A percentile compares a stretch with the other conserved stretches of the same genome.
Evolutionary conservation across 2,888 invertebrate genomes (phyloP).

Genomic region (Parnassius smintheus): DNA sequence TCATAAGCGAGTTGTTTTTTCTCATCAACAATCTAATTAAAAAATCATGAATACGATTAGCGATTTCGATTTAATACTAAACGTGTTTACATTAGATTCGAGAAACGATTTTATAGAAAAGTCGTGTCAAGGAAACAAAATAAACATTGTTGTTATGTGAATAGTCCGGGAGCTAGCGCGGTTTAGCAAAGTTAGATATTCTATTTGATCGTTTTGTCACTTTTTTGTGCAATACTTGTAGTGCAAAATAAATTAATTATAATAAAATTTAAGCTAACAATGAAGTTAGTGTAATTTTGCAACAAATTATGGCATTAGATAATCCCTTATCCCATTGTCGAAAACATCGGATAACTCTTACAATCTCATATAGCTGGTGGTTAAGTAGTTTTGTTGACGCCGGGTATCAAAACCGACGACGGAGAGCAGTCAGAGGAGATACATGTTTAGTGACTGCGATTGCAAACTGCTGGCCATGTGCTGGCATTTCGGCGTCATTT

Average conservation of each 20-base stretch:
- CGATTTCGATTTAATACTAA: neutral
- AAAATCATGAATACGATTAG: neutral
- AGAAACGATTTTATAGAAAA: conserved; percentile 11
- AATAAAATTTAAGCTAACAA: no score
- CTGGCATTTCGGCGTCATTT: no score
- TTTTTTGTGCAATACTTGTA: neutral
- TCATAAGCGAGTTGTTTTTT: neutral
- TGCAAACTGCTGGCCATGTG: no score
- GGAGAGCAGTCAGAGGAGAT: no score
- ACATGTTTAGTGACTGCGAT: no score
- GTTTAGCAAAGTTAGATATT: neutral
- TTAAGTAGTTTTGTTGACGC: no score
- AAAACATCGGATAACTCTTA: no score
- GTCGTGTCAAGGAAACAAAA: conserved; percentile 16
- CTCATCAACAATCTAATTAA: neutral
- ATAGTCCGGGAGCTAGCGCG: conserved; percentile 26
- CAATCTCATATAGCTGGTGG: no score
- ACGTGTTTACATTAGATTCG: conserved; percentile 4
- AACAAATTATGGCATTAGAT: no score
- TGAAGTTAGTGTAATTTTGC: no score
- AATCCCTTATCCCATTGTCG: no score
- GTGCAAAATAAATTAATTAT: neutral
- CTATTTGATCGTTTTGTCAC: neutral
- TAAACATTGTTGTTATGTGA: conserved; percentile 16
- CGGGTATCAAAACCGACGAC: no score